These are phyloP conservation scores for Beris chalybata DNA, from an alignment of 2,888 invertebrate genomes.

Conservation along the genomic window DNA sequence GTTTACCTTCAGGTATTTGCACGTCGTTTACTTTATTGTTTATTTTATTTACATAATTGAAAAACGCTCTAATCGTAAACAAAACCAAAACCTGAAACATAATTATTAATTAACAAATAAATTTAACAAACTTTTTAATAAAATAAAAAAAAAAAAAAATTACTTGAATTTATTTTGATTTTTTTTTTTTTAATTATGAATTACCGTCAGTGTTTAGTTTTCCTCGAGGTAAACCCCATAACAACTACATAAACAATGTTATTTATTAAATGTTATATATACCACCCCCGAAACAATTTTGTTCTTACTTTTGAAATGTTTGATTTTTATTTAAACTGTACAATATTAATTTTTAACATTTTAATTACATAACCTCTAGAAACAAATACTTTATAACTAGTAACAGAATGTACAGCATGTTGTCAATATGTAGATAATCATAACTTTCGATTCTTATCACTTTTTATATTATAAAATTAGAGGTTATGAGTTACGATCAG, in stretches of 20 bases:
- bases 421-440: conserved; percentile 21
- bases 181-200: conserved; percentile 20
- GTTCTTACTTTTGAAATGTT: conserved; percentile 7
- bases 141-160: not conserved
- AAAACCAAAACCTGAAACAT: not conserved
- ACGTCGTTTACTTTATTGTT: conserved; percentile 45
- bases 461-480: conserved; percentile 3
- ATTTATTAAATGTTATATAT: conserved; percentile 8
- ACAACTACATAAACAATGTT: conserved; percentile 9
- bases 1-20: conserved; percentile 73
- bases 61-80: not conserved
- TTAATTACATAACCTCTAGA: not conserved
- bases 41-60: conserved; percentile 20
- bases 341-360: conserved; percentile 3
- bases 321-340: not conserved
- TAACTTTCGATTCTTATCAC: conserved; percentile 3
- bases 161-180: conserved; percentile 12
- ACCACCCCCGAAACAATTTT: not conserved
- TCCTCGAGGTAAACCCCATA: conserved; percentile 21
- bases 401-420: conserved; percentile 23
- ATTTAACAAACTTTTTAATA: not conserved
- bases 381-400: not conserved
- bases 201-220: conserved; percentile 24
- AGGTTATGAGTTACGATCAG: not conserved
- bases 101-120: not conserved